Conservation (phyloP, 2,888 invertebrate genomes). For the Cartodere bifasciata region DNA sequence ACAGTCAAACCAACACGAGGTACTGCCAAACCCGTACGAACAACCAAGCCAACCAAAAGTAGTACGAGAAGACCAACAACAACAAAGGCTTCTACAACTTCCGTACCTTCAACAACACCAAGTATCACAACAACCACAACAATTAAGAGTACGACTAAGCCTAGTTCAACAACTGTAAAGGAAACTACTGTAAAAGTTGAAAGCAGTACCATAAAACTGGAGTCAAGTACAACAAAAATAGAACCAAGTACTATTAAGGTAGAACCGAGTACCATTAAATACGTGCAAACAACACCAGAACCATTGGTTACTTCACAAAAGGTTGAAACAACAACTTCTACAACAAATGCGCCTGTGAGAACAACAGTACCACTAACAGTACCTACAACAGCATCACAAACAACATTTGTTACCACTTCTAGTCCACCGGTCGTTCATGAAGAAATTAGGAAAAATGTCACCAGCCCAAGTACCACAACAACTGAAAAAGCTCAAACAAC, state of each 20-base stretch:
- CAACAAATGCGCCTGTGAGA: conserved; percentile 5
- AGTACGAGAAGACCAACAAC: conserved; percentile 16
- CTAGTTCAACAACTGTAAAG: conserved; percentile 9
- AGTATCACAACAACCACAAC: conserved; percentile 17
- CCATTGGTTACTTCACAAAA: conserved; percentile 25
- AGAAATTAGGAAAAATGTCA: too few relatives aligned
- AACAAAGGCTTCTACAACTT: conserved; percentile 14
- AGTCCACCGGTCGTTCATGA: too few relatives aligned
- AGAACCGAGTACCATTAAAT: too few relatives aligned
- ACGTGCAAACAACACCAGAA: conserved; percentile 13
- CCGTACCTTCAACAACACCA: conserved; percentile 17
- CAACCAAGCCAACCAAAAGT: conserved; percentile 19
- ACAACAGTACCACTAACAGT: conserved; percentile 8
- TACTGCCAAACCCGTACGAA: conserved; percentile 13
- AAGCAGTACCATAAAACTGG: conserved; percentile 11
- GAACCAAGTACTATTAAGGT: too few relatives aligned
- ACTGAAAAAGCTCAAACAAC: conserved; percentile 4
- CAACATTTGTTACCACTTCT: conserved; percentile 9
- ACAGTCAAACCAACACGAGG: conserved; percentile 14
- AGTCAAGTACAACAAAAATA: too few relatives aligned
- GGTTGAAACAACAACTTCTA: conserved; percentile 20
- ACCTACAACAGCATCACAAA: conserved; percentile 19
- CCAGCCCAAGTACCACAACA: conserved; percentile 7
- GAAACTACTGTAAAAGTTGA: conserved; percentile 14
- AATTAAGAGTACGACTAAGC: conserved; percentile 18